Evolutionary conservation across 2,113 vertebrate genomes (phyloP), one percentile per base, ranked within the genome.

Genomic region (Mungos mungo): DNA sequence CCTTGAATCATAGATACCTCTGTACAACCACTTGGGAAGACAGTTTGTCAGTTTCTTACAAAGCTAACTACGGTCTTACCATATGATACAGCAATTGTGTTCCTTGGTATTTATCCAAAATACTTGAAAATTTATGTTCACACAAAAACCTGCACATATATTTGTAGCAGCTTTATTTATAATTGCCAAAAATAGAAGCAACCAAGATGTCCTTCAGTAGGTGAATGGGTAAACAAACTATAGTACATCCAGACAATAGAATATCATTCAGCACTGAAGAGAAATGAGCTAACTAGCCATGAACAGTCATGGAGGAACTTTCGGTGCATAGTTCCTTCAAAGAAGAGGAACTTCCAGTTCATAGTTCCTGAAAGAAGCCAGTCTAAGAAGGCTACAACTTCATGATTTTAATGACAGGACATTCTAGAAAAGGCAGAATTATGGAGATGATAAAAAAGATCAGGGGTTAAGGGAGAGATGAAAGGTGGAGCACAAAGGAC

Each of bases 171-270:
- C 16, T 74, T 76, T 88, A 66, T 63, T 63, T 29, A 27, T 82
- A 92, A 88, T 23, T 35, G 41, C 76, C 54, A 29, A 96, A 88
- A 93, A 65, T 92, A 13, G n/a, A 93, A 88, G 35, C 76, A 82
- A 82, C 29, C 54, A 82, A 82, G 45, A 66, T 50, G 68, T 57
- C 35, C 52, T 93, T 57, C 54, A 18, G 45, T 88, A 92, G 31
- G 76, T 92, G 54, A 82, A 82, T 72, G 4, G 16, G 52, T 85
- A 52, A 93, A 93, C 45, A 72, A 72, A 23, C 16, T 71, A 10
- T 38, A 27, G 68, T 65, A 23, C 15, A 65, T 31, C 60, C 41
- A 54, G 29, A 76, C 54, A 93, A 19, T 35, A 47, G 29, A 35
- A 72, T 88, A 93, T 54, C 16, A 82, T 74, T 52, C 3, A n/a